Evolutionary conservation across 1,140 invertebrate genomes (phyloP).

Genomic region (Ganaspis sp.): DNA sequence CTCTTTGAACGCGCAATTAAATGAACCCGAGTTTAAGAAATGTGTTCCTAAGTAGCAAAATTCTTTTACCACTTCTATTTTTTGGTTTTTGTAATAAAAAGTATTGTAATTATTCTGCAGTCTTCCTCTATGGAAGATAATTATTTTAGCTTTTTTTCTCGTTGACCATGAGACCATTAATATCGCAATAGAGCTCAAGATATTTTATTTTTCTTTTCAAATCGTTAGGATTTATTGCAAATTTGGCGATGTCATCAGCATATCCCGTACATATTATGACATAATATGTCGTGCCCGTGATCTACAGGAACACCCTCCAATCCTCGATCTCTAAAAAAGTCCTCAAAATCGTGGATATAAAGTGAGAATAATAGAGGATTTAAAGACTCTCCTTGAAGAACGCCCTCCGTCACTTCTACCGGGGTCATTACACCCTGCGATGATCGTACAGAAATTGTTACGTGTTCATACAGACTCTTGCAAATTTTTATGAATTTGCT

Average conservation of each 20-base stretch:
- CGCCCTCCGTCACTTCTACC: neutral
- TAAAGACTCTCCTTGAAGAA: conserved; percentile 22
- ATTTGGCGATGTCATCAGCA: neutral
- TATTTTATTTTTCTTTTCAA: neutral
- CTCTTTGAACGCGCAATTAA: no score
- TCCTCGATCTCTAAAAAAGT: neutral
- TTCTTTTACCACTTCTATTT: neutral
- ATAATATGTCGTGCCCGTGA: neutral
- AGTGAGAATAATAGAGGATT: neutral
- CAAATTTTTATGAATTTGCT: neutral
- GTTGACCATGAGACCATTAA: neutral
- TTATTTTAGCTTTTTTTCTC: neutral
- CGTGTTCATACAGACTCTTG: neutral
- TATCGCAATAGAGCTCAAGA: neutral
- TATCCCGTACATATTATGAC: no score
- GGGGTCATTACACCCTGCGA: neutral
- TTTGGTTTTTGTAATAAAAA: neutral
- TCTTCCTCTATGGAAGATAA: neutral
- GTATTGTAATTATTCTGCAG: neutral
- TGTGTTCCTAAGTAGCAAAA: neutral
- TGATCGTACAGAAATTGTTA: neutral
- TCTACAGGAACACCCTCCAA: neutral
- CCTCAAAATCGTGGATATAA: neutral
- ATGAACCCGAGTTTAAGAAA: no score
- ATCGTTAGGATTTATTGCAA: neutral